Evolutionary conservation across 2,888 invertebrate species (phyloP), one percentile per base, ranked within the genome.

Genomic region (Eucera pruinosa): DNA sequence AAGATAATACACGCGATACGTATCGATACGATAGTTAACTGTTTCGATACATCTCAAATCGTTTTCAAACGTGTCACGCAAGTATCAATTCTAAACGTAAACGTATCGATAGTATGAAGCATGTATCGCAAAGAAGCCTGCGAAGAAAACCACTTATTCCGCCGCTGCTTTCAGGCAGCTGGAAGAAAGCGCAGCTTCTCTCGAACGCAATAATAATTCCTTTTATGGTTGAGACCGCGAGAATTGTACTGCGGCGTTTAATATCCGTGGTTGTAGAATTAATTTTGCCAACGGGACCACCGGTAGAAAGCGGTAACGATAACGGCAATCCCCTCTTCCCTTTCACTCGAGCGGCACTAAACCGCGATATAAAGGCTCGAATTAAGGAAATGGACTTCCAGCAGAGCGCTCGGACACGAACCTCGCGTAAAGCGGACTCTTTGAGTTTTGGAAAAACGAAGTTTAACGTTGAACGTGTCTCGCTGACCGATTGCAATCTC

Each of bases 341-440:
- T 58, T 58, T 66, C 66, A 9, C 30, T 62, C 36, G 47, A 20
- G 3, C 54, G 36, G 7, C 36, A 27, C 54, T 47, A 27, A 64
- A 64, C 65, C 41, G 45, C 73, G 54, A 60, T 54, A 36, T 27
- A 43, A 58, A 39, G n/a, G 41, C 33, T 30, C 39, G 55, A 67
- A 52, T 67, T 64, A 64, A 60, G 52, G 58, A 75, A 83, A 86
- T 81, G 55, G 76, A 84, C 60, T 72, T 68, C 55, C 27, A 33
- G 41, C 33, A 0, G 15, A 50, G 15, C 2, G 50, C 18, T 20
- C 25, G 11, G 36, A n/a, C n/a, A n/a, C n/a, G n/a, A n/a, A n/a
- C n/a, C n/a, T n/a, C n/a, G n/a, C n/a, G n/a, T n/a, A n/a, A n/a
- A n/a, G n/a, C n/a, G n/a, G 1, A 15, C n/a, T 25, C 23, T 20